Evolutionary conservation across 2,113 vertebrate genomes (phyloP).

Genomic region (Plecotus auritus): DNA sequence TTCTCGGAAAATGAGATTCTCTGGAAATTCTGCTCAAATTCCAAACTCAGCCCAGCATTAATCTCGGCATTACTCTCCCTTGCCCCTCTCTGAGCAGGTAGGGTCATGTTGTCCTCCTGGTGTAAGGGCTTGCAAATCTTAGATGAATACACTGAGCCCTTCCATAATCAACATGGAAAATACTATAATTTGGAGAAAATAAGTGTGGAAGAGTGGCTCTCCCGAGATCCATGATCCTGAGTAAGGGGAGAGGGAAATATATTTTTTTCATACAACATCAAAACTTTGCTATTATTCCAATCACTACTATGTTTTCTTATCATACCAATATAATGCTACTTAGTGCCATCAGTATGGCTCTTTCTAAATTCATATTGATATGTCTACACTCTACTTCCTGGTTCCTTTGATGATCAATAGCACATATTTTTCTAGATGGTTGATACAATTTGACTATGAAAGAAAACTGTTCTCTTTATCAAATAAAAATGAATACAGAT

Average conservation of each 20-base stretch:
- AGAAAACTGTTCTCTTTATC: not conserved
- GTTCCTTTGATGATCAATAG: not conserved
- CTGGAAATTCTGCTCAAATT: not conserved
- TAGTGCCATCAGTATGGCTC: not conserved
- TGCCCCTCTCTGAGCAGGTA: not conserved
- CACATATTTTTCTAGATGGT: conserved; percentile 5
- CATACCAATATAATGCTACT: not conserved
- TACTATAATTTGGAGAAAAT: not conserved
- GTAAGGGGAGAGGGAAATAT: not conserved
- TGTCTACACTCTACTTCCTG: not conserved
- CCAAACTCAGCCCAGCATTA: not conserved
- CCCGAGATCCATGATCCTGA: not conserved
- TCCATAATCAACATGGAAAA: not conserved
- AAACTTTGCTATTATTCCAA: not conserved
- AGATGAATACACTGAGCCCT: not conserved
- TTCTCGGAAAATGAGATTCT: not conserved
- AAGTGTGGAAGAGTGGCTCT: not conserved
- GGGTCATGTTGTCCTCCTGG: not conserved
- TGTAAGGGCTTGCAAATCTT: not conserved
- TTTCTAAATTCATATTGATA: not conserved
- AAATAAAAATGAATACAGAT: not conserved
- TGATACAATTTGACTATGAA: not conserved
- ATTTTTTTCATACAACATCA: not conserved
- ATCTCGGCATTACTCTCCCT: not conserved
- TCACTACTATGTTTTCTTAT: not conserved